Conservation (phyloP, 2,888 invertebrate species). For the Diadegma fenestrale region DNA sequence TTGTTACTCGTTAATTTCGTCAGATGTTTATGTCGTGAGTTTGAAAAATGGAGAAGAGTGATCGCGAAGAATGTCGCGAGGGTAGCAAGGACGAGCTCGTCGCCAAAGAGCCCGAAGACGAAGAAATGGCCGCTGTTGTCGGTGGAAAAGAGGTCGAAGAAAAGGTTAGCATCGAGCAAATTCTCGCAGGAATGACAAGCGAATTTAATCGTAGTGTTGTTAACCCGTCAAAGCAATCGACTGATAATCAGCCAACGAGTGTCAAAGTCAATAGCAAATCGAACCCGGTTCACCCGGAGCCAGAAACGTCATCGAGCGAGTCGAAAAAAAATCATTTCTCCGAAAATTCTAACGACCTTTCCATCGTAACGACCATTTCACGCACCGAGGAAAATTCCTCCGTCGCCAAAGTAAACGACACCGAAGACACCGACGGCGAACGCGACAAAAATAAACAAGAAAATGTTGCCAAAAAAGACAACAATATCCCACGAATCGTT, state of each 20-base stretch:
- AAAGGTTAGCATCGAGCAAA: conserved; percentile 82
- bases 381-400: conserved; percentile 26
- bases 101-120: conserved; percentile 76
- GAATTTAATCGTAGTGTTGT: conserved; percentile 81
- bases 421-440: conserved; percentile 67
- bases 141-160: conserved; percentile 74
- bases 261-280: conserved; percentile 7
- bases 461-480: conserved; percentile 76
- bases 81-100: conserved; percentile 70
- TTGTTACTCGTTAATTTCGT: not conserved
- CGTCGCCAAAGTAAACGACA: conserved; percentile 60
- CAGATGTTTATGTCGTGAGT: not conserved
- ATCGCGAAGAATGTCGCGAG: conserved; percentile 74
- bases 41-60: conserved; percentile 46
- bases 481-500: conserved; percentile 87
- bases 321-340: conserved; percentile 13
- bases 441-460: conserved; percentile 68
- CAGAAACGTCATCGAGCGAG: not conserved
- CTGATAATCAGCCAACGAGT: not conserved
- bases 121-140: conserved; percentile 75
- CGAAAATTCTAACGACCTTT: conserved; percentile 2
- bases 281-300: not conserved
- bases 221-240: conserved; percentile 69
- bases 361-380: not conserved
- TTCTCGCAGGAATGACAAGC: conserved; percentile 83